phyloP scores from a whole-genome alignment of 2,888 invertebrate species.

The Oxytorus armatus region DNA sequence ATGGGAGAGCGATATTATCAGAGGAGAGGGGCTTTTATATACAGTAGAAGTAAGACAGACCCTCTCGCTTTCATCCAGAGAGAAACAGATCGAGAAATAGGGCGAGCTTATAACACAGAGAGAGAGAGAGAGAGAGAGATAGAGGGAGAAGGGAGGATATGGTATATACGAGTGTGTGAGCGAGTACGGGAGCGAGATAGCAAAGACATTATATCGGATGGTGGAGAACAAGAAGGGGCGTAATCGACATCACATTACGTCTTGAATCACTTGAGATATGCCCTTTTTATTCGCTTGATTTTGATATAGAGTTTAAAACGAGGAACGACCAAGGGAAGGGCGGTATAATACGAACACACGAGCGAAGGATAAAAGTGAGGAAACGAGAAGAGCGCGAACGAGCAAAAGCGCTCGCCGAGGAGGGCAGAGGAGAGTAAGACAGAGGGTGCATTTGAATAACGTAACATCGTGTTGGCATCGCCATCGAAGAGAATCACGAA shows the following conservation, averaged over 20 bases:
- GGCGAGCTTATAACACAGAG: conserved; percentile 18
- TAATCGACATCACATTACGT: not conserved
- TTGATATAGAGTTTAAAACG: not conserved
- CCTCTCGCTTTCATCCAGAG: conserved; percentile 55
- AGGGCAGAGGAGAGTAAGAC: not conserved
- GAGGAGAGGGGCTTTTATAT: conserved; percentile 70
- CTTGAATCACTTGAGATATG: conserved; percentile 10
- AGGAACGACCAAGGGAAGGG: conserved; percentile 1
- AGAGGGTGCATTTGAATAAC: conserved; percentile 74
- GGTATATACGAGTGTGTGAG: conserved; percentile 8
- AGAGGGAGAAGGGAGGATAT: too few relatives aligned
- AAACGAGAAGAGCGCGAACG: conserved; percentile 20
- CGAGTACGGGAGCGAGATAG: conserved; percentile 1
- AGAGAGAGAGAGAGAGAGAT: too few relatives aligned
- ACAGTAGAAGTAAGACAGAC: conserved; percentile 43
- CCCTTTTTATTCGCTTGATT: not conserved
- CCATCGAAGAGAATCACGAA: conserved; percentile 61
- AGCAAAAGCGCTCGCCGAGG: too few relatives aligned
- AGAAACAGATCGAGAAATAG: conserved; percentile 49
- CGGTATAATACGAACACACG: conserved; percentile 5
- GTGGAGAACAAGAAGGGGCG: conserved; percentile 5
- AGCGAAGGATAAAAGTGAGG: conserved; percentile 4
- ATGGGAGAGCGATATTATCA: conserved; percentile 76
- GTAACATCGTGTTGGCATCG: conserved; percentile 67
- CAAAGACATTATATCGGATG: conserved; percentile 19